Evolutionary conservation across 2,888 invertebrate species (phyloP), one percentile per base, ranked within the genome.

Genomic region (Strigamia maritima): DNA sequence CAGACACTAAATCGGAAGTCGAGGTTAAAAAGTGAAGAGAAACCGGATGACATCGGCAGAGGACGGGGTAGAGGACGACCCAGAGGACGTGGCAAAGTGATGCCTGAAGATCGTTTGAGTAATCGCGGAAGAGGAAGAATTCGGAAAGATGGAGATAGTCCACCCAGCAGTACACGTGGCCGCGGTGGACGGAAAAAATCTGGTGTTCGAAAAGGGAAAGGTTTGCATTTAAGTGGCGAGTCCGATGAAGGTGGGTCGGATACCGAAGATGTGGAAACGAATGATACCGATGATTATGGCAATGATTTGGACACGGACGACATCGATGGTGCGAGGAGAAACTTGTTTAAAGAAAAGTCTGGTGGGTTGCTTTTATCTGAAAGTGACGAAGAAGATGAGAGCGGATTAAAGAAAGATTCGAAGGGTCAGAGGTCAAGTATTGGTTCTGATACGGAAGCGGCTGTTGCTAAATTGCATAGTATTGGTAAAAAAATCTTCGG

Each of bases 21-120:
- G 24, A 70, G 7, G n/a, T 28, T 28, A 28, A 70, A 70, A 70
- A 70, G 10, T 10, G 70, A 70, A n/a, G 70, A 70, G 26, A 70
- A 70, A n/a, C 22, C 77, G 24, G n/a, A 79, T 24, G 54, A 54
- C n/a, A 70, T 28, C 40, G 35, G 77, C 54, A 40, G 81, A 76
- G 65, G 60, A 60, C 80, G 35, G 38, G 79, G 79, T 10, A 22
- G 19, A 76, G 35, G 40, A 40, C 28, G 80, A 26, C 40, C 44
- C 70, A 65, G 38, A 44, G 49, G 35, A 77, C 49, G 74, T 54
- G 40, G 77, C 0, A 79, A 75, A 70, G 79, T 75, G 1, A 75
- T 79, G 65, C 24, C 40, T 1, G 44, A 49, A 22, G 74, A 78
- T 10, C 65, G 31, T 14, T 0, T 16, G n/a, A 60, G 8, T 2